Evolutionary conservation across 2,113 vertebrate species (phyloP).

Genomic region (Zapornia atra): DNA sequence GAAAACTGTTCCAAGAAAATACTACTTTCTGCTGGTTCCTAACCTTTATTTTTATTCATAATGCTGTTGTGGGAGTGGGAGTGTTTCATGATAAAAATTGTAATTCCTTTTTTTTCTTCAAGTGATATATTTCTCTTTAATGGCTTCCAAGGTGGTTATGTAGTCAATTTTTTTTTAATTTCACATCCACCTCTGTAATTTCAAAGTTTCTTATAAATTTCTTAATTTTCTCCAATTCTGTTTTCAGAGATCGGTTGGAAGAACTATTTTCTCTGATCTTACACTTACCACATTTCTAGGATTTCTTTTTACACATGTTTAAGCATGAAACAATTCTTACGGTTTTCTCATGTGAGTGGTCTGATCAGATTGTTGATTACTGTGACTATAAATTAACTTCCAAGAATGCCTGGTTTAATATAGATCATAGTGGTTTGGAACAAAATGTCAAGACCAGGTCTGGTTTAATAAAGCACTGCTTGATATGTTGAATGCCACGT

Average conservation of each 20-base stretch:
- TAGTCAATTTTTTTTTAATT: not conserved
- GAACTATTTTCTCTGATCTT: not conserved
- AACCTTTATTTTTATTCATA: not conserved
- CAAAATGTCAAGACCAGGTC: not conserved
- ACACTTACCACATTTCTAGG: not conserved
- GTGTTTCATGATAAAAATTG: not conserved
- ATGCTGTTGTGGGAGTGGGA: not conserved
- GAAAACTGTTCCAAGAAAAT: not conserved
- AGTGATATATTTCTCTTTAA: not conserved
- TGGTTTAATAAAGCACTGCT: not conserved
- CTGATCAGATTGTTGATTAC: not conserved
- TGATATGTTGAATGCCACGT: not conserved
- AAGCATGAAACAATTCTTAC: not conserved
- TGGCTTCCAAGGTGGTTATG: not conserved
- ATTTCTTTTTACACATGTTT: not conserved
- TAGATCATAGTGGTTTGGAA: not conserved
- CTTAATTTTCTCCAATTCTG: not conserved
- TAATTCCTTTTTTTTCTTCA: not conserved
- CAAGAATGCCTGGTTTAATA: not conserved
- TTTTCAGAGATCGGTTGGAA: not conserved
- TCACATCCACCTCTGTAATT: not conserved
- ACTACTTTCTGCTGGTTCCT: not conserved
- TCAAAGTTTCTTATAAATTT: not conserved
- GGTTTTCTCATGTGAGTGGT: not conserved
- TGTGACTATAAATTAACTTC: not conserved